Evolutionary conservation across 2,797 vertebrate genomes (phyloP), one percentile per base, ranked within the genome.

Genomic region (Sebastes matsubarae): DNA sequence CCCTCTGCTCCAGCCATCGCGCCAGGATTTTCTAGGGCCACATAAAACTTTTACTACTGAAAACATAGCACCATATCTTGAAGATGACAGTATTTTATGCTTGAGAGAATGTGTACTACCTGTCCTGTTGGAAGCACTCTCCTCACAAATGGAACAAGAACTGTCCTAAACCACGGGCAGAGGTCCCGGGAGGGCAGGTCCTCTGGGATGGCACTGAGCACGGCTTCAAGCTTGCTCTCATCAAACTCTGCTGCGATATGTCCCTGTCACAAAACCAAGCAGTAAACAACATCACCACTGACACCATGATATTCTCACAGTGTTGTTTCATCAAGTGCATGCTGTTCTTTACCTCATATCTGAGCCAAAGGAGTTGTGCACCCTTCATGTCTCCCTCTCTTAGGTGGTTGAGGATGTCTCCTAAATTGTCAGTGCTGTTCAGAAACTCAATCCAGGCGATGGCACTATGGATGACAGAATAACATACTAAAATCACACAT

Each of bases 391-490:
- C 96, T 75, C 96, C 96, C 52, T 96, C 96, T 83, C 95, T 94
- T 8, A 99, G 88, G 78, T 97, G 96, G 36, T 75, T 82, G 54
- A 97, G 84, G 61, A 99, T 91, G 8, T 96, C 96, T 87, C 93
- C 96, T 52, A 99, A 93, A 72, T 94, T 78, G 72, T 99, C 96
- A 34, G 95, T 94, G 3, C 94, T 96, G 87, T 98, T 97, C 86
- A 99, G 93, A 93, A 99, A 99, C 85, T 99, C 97, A 74, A 96
- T 97, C 99, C 99, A 99, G 84, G 96, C 92, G 27, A 97, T 96
- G 8, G 97, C 97, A 89, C 99, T 99, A 16, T 13, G 54, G 30
- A 82, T 11, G 2, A 86, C 14, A 86, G 64, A 77, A 67, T 11
- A 77, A 74, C 5, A 68, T 20, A 38, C 2, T 25, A 14, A 68